Percentiles rank a stretch among this genome's conserved stretches.
Conservation (phyloP, 2,113 vertebrate species). For the Uropsilus gracilis region DNA sequence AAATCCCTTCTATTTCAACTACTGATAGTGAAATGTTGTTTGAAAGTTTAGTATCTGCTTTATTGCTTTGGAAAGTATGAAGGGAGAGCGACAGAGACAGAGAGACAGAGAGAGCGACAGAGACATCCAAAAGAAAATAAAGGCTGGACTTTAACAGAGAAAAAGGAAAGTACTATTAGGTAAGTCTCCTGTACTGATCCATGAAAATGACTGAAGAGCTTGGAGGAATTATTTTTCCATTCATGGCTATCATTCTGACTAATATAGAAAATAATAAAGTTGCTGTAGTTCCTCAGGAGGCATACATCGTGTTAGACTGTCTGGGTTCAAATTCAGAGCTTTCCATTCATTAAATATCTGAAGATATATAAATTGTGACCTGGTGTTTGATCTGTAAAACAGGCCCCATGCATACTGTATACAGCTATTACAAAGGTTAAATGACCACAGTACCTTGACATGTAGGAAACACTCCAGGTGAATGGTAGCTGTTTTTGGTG, state of each 20-base stretch:
- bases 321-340: background rate
- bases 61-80: background rate
- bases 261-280: background rate
- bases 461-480: background rate
- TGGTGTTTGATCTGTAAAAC: constrained; percentile 6
- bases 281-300: background rate
- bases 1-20: constrained; percentile 40
- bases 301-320: background rate
- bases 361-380: background rate
- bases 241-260: background rate
- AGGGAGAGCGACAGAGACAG: no score
- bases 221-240: background rate
- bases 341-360: background rate
- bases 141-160: background rate
- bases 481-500: background rate
- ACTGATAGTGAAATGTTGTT: constrained; percentile 27
- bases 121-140: no score
- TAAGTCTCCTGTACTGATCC: background rate
- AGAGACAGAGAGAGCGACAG: no score
- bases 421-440: background rate
- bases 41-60: background rate
- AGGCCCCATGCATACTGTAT: background rate
- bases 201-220: background rate
- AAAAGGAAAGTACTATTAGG: background rate
- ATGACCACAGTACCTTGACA: background rate